Conservation (phyloP, 2,797 vertebrate species). For the Alfaro cultratus region DNA sequence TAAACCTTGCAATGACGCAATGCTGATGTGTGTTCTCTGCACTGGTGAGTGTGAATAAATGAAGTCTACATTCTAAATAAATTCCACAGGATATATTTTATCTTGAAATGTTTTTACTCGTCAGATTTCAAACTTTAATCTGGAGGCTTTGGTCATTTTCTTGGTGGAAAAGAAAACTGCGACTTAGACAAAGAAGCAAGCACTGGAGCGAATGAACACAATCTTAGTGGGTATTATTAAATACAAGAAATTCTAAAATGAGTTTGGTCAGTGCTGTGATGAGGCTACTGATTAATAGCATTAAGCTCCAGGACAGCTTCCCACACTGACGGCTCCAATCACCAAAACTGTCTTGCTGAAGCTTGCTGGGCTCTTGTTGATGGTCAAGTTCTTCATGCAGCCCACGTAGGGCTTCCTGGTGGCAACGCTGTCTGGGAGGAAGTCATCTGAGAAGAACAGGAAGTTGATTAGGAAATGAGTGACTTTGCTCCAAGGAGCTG, state of each 20-base stretch:
- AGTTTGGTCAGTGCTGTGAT: conserved; percentile 60
- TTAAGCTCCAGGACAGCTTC: conserved; percentile 87
- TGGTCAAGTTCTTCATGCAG: conserved; percentile 89
- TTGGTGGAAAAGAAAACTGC: conserved; percentile 13
- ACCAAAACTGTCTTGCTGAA: conserved; percentile 89
- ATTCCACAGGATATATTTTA: not conserved
- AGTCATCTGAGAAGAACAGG: conserved; percentile 75
- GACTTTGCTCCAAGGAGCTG: not conserved
- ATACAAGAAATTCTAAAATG: conserved; percentile 13
- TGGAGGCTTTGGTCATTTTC: conserved; percentile 36
- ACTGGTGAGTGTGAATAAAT: not conserved
- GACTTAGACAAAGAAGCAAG: conserved; percentile 14
- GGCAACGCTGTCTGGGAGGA: conserved; percentile 82
- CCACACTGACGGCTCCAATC: conserved; percentile 90
- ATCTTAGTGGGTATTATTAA: conserved; percentile 11
- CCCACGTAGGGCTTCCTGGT: conserved; percentile 86
- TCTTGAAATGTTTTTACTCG: not conserved
- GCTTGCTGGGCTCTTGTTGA: conserved; percentile 86
- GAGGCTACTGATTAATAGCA: not conserved
- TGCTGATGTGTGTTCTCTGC: conserved; percentile 5
- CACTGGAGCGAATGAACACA: not conserved
- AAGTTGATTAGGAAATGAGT: not conserved
- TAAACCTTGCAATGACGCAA: not conserved
- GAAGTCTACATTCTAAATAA: not conserved
- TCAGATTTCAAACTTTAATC: conserved; percentile 5